phyloP scores from a whole-genome alignment of 2,113 vertebrate genomes.

The Apistogramma diplotaenia region DNA sequence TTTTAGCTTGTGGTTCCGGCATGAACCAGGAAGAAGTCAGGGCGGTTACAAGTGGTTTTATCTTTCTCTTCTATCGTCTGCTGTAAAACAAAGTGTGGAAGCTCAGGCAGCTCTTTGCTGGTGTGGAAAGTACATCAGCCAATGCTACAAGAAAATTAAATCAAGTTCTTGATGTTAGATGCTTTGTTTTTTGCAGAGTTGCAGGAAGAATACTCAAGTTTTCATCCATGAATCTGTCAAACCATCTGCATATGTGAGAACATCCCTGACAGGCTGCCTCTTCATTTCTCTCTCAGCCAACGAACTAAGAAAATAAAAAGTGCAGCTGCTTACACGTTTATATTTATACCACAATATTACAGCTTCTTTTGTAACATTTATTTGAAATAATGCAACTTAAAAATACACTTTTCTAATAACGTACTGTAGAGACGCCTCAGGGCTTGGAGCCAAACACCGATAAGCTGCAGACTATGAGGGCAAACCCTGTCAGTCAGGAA shows the following conservation, averaged over 20 bases:
- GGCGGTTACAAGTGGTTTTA: not conserved
- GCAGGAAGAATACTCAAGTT: rapidly evolving
- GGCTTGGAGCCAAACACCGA: not conserved
- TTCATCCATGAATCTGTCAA: not conserved
- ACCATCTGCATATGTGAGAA: too few species aligned
- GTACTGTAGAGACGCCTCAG: rapidly evolving
- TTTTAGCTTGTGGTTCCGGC: not conserved
- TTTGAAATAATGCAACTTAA: not conserved
- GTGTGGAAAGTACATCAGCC: not conserved
- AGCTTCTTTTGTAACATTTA: not conserved
- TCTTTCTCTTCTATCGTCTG: not conserved
- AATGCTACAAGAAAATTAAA: not conserved
- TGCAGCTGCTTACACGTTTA: rapidly evolving
- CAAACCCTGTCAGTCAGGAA: not conserved
- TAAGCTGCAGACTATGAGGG: rapidly evolving
- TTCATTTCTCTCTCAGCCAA: not conserved
- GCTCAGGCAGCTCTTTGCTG: not conserved
- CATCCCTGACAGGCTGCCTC: not conserved
- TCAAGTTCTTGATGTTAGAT: rapidly evolving
- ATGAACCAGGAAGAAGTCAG: not conserved
- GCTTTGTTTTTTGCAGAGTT: not conserved
- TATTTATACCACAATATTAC: not conserved
- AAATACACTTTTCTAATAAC: rapidly evolving
- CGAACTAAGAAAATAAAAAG: not conserved
- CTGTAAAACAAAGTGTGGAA: not conserved